These are phyloP conservation scores for Ditylenchus dipsaci DNA, from an alignment of 1,140 invertebrate genomes.

Conservation along the genomic window DNA sequence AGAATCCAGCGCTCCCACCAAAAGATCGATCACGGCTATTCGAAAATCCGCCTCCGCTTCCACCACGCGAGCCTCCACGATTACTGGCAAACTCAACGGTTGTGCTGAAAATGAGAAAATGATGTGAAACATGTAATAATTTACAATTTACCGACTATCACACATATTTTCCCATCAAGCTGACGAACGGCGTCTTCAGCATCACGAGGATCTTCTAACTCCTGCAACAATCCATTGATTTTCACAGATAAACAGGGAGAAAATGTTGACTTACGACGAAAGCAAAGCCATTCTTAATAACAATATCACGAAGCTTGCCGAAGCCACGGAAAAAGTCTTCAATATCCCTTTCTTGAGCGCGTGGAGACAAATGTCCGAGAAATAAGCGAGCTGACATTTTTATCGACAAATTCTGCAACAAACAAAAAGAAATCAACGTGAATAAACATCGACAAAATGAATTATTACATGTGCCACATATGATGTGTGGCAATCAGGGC, in stretches of 20 bases:
- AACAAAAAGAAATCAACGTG: too few species aligned
- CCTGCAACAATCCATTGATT: constrained; percentile 61
- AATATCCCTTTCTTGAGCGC: constrained; percentile 88
- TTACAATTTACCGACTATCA: constrained; percentile 70
- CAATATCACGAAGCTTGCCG: constrained; percentile 87
- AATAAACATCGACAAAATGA: too few species aligned
- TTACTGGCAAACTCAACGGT: too few species aligned
- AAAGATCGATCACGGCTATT: too few species aligned
- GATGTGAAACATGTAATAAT: too few species aligned
- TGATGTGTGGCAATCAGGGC: too few species aligned
- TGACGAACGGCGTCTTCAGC: constrained; percentile 98
- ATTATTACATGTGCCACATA: too few species aligned
- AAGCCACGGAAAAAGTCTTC: constrained; percentile 96
- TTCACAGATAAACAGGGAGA: constrained; percentile 3
- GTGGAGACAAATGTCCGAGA: constrained; percentile 79
- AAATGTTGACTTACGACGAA: constrained; percentile 77
- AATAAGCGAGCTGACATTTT: constrained; percentile 64
- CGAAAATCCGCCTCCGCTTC: too few species aligned
- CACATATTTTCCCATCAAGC: constrained; percentile 90
- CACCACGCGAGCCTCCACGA: too few species aligned
- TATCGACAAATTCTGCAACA: too few species aligned
- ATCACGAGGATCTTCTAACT: constrained; percentile 96
- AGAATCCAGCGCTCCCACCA: too few species aligned
- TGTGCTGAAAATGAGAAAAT: too few species aligned
- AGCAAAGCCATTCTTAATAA: constrained; percentile 97